Conservation (phyloP, 2,113 vertebrate species). For the Ptyas mucosa region DNA sequence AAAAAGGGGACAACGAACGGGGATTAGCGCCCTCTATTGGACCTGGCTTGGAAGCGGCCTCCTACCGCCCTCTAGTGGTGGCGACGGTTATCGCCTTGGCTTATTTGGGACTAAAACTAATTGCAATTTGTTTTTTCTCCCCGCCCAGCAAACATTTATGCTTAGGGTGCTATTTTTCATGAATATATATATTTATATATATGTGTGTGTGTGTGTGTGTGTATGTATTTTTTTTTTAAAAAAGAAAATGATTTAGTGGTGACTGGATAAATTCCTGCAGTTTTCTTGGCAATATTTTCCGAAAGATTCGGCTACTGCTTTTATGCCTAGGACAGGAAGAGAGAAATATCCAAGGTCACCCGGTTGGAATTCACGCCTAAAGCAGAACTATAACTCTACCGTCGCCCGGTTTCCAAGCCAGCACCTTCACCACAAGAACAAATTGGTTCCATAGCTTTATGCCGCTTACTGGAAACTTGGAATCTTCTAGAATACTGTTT, state of each 20-base stretch:
- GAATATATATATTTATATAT: background rate
- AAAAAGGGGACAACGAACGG: background rate
- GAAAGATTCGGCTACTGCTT: too few species aligned
- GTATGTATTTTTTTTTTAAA: background rate
- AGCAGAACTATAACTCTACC: too few species aligned
- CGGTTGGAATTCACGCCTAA: too few species aligned
- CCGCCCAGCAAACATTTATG: background rate
- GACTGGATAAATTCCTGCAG: background rate
- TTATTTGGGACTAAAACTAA: background rate
- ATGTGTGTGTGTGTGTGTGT: too few species aligned
- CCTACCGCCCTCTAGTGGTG: background rate
- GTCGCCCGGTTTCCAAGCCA: too few species aligned
- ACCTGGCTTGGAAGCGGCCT: background rate
- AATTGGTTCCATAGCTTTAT: too few species aligned
- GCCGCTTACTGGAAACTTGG: too few species aligned
- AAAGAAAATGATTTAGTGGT: background rate
- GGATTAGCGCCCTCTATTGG: fast-evolving
- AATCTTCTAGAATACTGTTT: background rate
- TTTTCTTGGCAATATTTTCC: background rate
- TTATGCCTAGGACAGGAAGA: too few species aligned
- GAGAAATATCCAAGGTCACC: too few species aligned
- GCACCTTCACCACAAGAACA: too few species aligned
- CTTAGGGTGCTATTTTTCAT: background rate
- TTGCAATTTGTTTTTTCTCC: background rate
- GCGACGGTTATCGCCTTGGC: background rate